These are phyloP conservation scores for Phoebastria nigripes DNA, from an alignment of 2,797 vertebrate genomes.

Conservation along the genomic window DNA sequence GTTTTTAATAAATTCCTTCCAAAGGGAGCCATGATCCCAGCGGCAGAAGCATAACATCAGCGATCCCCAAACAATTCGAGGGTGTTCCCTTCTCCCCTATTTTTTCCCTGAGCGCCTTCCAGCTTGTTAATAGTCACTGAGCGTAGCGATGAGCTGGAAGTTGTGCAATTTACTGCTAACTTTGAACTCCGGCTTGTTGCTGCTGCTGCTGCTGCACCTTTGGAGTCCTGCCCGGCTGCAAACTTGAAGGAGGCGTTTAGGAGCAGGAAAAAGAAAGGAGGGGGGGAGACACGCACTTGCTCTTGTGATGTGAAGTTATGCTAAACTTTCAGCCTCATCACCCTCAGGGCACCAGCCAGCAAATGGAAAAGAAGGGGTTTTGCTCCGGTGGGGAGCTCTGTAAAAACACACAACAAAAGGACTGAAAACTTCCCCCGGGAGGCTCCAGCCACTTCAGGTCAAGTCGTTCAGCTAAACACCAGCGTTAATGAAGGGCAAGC, in stretches of 20 bases:
- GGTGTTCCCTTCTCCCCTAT: slow-evolving; percentile 39
- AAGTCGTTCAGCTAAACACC: neutral
- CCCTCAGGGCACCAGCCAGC: slow-evolving; percentile 36
- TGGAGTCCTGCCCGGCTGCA: slow-evolving; percentile 77
- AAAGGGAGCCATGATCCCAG: slow-evolving; percentile 88
- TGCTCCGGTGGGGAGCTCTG: slow-evolving; percentile 4
- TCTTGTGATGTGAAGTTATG: slow-evolving; percentile 65
- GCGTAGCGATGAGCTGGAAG: slow-evolving; percentile 71
- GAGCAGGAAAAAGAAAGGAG: slow-evolving; percentile 58
- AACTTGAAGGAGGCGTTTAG: slow-evolving; percentile 71
- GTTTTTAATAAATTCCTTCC: slow-evolving; percentile 91
- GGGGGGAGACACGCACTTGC: neutral
- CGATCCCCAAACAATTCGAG: slow-evolving; percentile 1
- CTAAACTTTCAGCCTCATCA: slow-evolving; percentile 56
- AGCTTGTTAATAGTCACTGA: slow-evolving; percentile 66
- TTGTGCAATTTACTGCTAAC: slow-evolving; percentile 78
- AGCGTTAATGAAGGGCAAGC: neutral
- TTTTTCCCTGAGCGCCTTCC: slow-evolving; percentile 35
- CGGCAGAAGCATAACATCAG: slow-evolving; percentile 21
- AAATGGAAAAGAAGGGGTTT: slow-evolving; percentile 16
- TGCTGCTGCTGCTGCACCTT: slow-evolving; percentile 68
- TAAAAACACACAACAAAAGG: neutral
- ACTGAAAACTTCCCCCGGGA: slow-evolving; percentile 15
- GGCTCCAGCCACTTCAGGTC: slow-evolving; percentile 39
- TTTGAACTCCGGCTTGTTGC: slow-evolving; percentile 74